phyloP scores from a whole-genome alignment of 2,113 vertebrate genomes.

The Coptodon rendalli region DNA sequence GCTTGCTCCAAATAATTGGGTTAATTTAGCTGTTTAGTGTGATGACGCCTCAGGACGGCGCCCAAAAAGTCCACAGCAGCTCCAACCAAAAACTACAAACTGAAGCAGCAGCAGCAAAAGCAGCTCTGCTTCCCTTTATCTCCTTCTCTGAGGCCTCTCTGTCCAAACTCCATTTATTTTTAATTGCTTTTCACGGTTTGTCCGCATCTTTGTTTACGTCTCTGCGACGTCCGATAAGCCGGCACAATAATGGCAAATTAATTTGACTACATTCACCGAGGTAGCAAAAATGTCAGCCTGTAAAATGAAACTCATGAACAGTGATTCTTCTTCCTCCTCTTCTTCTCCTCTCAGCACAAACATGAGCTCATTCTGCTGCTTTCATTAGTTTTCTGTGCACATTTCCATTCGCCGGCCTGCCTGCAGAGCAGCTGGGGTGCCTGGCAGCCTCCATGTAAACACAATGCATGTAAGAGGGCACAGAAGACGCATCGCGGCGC shows the following conservation, averaged over 20 bases:
- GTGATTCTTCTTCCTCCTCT: neutral
- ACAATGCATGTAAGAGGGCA: constrained; percentile 18
- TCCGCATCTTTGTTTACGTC: constrained; percentile 57
- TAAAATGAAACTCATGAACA: neutral
- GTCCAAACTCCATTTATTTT: constrained; percentile 49
- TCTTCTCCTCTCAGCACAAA: neutral
- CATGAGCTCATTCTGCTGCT: neutral
- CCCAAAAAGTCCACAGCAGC: constrained; percentile 10
- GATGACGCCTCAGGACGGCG: constrained; percentile 20
- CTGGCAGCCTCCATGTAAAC: constrained; percentile 3
- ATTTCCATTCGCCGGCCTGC: neutral
- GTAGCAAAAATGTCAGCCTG: constrained; percentile 21
- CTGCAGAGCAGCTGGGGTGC: constrained; percentile 3
- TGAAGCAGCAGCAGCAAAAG: neutral
- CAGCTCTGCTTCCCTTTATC: constrained; percentile 17
- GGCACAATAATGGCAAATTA: constrained; percentile 48
- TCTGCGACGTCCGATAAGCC: constrained; percentile 47
- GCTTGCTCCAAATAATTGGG: constrained; percentile 24
- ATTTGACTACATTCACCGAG: constrained; percentile 49
- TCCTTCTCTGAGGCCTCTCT: constrained; percentile 17
- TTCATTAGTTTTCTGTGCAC: neutral
- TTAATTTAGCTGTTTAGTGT: constrained; percentile 43
- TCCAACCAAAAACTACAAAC: neutral
- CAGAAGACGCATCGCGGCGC: neutral
- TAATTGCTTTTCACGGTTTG: constrained; percentile 58